phyloP scores from a whole-genome alignment of 2,797 vertebrate genomes.

The Geotrypetes seraphini region DNA sequence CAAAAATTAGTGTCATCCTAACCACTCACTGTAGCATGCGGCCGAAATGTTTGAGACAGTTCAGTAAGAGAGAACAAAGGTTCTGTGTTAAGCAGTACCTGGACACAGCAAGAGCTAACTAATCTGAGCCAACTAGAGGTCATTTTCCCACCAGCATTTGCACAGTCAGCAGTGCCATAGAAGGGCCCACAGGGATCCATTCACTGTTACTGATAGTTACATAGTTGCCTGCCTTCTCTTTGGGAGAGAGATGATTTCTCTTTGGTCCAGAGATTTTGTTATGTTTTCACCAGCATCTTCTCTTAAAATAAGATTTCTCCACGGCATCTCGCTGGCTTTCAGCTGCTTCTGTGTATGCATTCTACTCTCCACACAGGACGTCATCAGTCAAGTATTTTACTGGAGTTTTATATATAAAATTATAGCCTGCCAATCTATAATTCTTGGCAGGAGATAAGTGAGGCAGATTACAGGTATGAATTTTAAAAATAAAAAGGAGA shows the following conservation, averaged over 20 bases:
- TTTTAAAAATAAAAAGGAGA: background rate
- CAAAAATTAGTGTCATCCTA: background rate
- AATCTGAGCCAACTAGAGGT: fast-evolving
- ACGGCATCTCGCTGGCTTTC: too few species aligned
- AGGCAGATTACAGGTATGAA: background rate
- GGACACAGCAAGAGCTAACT: background rate
- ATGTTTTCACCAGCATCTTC: too few species aligned
- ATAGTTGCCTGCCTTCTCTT: too few species aligned
- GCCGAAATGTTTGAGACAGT: background rate
- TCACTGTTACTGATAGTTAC: too few species aligned
- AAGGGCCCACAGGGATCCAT: background rate
- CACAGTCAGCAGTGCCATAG: background rate
- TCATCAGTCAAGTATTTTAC: background rate
- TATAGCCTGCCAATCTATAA: too few species aligned
- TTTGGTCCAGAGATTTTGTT: too few species aligned
- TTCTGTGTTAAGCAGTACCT: background rate
- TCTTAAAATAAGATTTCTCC: too few species aligned
- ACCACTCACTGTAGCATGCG: background rate
- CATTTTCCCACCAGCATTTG: background rate
- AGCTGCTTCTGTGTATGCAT: too few species aligned
- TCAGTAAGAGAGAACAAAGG: background rate
- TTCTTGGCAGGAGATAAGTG: too few species aligned
- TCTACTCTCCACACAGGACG: too few species aligned
- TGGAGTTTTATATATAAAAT: too few species aligned
- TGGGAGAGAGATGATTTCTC: too few species aligned